Evolutionary conservation across 2,888 invertebrate species (phyloP).

Genomic region (Asteroscopus sphinx): DNA sequence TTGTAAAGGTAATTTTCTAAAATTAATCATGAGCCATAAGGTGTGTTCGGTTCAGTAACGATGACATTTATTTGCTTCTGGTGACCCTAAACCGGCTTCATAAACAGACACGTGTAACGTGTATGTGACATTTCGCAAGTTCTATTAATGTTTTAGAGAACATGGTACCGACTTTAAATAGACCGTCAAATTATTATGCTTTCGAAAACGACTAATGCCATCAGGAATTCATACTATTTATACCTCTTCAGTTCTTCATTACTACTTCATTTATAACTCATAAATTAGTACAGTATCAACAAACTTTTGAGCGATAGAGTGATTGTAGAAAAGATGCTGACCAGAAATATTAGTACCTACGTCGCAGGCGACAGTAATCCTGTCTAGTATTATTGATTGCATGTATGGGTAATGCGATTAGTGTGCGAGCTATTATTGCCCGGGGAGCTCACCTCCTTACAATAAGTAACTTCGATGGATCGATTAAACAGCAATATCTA

Average conservation of each 20-base stretch:
- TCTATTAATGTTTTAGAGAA: conserved; percentile 30
- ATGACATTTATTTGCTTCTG: conserved; percentile 44
- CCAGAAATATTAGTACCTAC: conserved; percentile 28
- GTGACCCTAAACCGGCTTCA: conserved; percentile 33
- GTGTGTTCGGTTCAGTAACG: conserved; percentile 23
- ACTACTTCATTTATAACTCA: too few relatives aligned
- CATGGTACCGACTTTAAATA: conserved; percentile 30
- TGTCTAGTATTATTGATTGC: conserved; percentile 76
- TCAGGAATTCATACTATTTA: neutral
- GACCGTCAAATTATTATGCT: conserved; percentile 17
- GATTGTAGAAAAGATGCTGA: too few relatives aligned
- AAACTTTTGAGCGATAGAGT: too few relatives aligned
- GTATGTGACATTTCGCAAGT: conserved; percentile 38
- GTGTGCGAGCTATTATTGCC: conserved; percentile 71
- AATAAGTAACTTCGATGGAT: conserved; percentile 53
- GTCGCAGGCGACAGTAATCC: conserved; percentile 55
- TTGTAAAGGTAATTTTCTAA: conserved; percentile 27
- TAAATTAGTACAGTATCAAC: too few relatives aligned
- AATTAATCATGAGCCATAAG: conserved; percentile 35
- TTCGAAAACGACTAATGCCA: neutral
- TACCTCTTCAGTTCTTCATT: conserved; percentile 1
- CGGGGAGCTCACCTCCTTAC: conserved; percentile 64
- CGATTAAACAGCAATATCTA: conserved; percentile 43
- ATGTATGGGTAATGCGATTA: conserved; percentile 82
- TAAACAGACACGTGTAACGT: conserved; percentile 16